phyloP scores from a whole-genome alignment of 2,888 invertebrate species.

The Xanthia icteritia region DNA sequence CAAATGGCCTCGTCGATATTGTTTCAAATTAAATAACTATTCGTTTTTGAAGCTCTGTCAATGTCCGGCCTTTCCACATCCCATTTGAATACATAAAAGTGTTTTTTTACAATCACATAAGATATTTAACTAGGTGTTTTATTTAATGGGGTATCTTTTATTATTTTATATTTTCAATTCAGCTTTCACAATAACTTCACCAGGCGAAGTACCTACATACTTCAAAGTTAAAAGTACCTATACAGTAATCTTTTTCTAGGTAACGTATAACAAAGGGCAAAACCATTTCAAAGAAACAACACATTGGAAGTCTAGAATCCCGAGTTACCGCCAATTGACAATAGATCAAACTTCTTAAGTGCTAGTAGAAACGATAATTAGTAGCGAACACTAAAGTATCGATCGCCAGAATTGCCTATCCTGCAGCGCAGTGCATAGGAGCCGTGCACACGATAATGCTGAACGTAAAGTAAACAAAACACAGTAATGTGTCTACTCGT shows the following conservation, averaged over 20 bases:
- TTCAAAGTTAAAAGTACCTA: not conserved
- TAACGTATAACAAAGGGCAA: constrained; percentile 12
- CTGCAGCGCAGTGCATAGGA: constrained; percentile 31
- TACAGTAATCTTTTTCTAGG: constrained; percentile 3
- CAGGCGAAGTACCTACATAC: not conserved
- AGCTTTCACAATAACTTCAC: constrained; percentile 29
- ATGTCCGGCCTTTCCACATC: constrained; percentile 3
- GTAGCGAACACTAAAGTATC: constrained; percentile 13
- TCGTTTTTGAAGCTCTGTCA: not conserved
- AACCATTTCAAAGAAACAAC: not conserved
- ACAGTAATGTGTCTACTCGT: constrained; percentile 60
- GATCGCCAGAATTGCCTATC: constrained; percentile 44
- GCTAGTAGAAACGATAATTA: constrained; percentile 29
- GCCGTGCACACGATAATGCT: constrained; percentile 47
- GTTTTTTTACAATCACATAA: not conserved
- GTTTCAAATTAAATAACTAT: constrained; percentile 27
- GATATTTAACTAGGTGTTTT: not conserved
- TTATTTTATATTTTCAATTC: not conserved
- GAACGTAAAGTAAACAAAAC: constrained; percentile 57
- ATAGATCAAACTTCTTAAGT: constrained; percentile 12
- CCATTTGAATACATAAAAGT: not conserved
- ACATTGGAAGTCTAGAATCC: not conserved
- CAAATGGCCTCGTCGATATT: constrained; percentile 21
- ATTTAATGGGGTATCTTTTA: no score
- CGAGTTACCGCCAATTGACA: not conserved